These are phyloP conservation scores for Odontomachus brunneus DNA, from an alignment of 1,140 invertebrate species.

Conservation along the genomic window DNA sequence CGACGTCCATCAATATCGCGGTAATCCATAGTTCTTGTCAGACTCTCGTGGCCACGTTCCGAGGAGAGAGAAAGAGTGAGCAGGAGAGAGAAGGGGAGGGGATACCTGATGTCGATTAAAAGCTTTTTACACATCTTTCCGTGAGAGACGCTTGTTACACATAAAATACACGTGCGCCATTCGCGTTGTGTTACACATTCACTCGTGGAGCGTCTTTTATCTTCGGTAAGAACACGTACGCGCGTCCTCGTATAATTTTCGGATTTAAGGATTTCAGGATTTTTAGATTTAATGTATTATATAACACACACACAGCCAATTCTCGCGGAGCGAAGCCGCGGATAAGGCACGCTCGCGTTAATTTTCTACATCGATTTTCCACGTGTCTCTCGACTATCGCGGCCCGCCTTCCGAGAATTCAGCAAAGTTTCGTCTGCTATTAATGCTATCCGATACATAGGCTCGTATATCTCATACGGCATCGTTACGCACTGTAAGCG, in stretches of 20 bases:
- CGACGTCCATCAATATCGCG: slow-evolving; percentile 74
- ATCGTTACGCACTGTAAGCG: slow-evolving; percentile 57
- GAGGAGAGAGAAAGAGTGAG: too few relatives aligned
- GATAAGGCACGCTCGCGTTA: slow-evolving; percentile 14
- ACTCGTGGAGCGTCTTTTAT: neutral
- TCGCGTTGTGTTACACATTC: too few relatives aligned
- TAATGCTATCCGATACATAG: slow-evolving; percentile 46
- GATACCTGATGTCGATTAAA: slow-evolving; percentile 54
- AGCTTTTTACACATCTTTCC: slow-evolving; percentile 9
- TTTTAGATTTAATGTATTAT: too few relatives aligned
- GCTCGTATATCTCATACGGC: slow-evolving; percentile 53
- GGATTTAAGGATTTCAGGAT: too few relatives aligned
- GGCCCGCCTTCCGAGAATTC: slow-evolving; percentile 52
- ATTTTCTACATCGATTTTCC: slow-evolving; percentile 50
- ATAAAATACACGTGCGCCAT: neutral
- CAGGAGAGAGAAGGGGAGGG: too few relatives aligned
- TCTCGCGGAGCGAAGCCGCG: too few relatives aligned
- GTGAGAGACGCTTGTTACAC: slow-evolving; percentile 5
- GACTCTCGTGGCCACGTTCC: slow-evolving; percentile 34
- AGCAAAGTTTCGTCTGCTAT: slow-evolving; percentile 53
- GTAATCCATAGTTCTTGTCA: slow-evolving; percentile 54
- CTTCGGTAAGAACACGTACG: neutral
- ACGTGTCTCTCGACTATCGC: neutral
- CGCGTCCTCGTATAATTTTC: neutral
- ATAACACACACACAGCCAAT: too few relatives aligned